Evolutionary conservation across 2,888 invertebrate genomes (phyloP).

Genomic region (Leptura quadrifasciata): DNA sequence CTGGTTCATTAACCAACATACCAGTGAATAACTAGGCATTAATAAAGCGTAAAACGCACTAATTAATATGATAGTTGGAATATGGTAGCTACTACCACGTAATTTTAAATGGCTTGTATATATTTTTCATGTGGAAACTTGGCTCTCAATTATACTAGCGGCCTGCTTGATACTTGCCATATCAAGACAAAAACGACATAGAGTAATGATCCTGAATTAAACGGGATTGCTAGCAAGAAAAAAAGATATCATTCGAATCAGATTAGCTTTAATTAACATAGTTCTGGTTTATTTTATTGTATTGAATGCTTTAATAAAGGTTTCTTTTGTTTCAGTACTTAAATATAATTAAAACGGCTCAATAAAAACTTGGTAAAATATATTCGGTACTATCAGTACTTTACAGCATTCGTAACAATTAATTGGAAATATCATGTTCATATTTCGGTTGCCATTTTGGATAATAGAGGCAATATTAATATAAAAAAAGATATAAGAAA

Average conservation of each 20-base stretch:
- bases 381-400: no score
- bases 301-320: constrained; percentile 41
- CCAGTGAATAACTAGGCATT: constrained; percentile 38
- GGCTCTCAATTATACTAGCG: constrained; percentile 60
- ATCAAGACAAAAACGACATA: constrained; percentile 61
- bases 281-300: constrained; percentile 55
- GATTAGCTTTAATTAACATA: constrained; percentile 67
- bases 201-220: constrained; percentile 64
- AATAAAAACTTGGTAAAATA: constrained; percentile 34
- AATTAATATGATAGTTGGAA: constrained; percentile 46
- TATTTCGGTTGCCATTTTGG: no score
- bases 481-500: no score
- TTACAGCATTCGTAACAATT: no score
- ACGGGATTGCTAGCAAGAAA: constrained; percentile 61
- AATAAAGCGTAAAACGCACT: constrained; percentile 43
- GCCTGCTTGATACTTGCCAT: constrained; percentile 56
- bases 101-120: constrained; percentile 48
- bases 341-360: constrained; percentile 41
- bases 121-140: constrained; percentile 56
- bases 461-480: no score
- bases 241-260: constrained; percentile 64
- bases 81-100: constrained; percentile 52
- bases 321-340: constrained; percentile 37
- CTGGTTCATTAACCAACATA: constrained; percentile 34
- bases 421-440: no score